phyloP scores from a whole-genome alignment of 2,797 vertebrate genomes.

The Bucorvus abyssinicus region DNA sequence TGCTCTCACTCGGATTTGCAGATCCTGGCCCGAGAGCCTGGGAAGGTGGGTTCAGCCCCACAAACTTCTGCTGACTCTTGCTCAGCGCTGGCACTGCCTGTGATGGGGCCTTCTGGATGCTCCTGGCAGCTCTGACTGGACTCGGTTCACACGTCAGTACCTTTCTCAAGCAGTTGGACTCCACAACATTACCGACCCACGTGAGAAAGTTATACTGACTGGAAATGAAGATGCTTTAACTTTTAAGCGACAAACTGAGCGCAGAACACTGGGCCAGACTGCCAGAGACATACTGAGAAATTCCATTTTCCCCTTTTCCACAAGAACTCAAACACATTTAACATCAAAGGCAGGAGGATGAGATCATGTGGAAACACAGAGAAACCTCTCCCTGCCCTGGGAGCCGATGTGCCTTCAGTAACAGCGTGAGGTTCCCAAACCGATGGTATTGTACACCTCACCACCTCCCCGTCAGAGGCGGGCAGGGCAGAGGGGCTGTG shows the following conservation, averaged over 20 bases:
- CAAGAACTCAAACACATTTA: not conserved
- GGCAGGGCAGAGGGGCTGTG: not conserved
- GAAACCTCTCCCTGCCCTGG: not conserved
- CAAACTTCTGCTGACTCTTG: not conserved
- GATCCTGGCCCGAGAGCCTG: not conserved
- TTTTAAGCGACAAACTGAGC: not conserved
- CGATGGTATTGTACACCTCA: not conserved
- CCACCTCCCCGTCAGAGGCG: not conserved
- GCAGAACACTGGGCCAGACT: not conserved
- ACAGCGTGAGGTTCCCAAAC: rapidly evolving
- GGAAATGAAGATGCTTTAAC: not conserved
- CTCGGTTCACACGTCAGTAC: not conserved
- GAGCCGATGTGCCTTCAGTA: not conserved
- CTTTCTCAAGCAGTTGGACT: not conserved
- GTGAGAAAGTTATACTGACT: not conserved
- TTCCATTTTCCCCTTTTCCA: not conserved
- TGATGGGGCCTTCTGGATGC: rapidly evolving
- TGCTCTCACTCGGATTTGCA: not conserved
- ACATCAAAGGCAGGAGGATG: not conserved
- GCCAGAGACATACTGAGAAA: not conserved
- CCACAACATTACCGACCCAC: rapidly evolving
- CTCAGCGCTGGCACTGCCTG: rapidly evolving
- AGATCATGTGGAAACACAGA: not conserved
- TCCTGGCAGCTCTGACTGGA: not conserved
- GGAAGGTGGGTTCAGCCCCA: not conserved